Base-by-base conservation (phyloP, 2,888 invertebrate species). In the Tuta absoluta region DNA sequence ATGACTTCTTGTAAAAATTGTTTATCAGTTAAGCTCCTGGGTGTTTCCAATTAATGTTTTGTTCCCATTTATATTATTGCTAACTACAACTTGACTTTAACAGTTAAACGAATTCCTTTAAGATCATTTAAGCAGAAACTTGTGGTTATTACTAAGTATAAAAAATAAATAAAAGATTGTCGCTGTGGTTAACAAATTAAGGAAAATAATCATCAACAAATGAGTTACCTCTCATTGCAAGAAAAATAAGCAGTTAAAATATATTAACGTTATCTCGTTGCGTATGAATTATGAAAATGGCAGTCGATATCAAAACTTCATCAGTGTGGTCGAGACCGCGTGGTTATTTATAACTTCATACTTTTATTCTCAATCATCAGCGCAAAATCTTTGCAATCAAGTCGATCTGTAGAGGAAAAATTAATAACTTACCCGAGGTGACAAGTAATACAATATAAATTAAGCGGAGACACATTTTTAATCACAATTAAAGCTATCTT, bases 381-480 rank as follows among this genome's bases (percentile, higher is more conserved):
- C 12, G 17, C 17, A 56, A 58, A 60, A 60, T 60, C 10, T 21
- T 60, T 17, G 33, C 49, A 61, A 61, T 49, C 61, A 61, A 61
- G 49, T 49, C 61, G 17, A 61, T 41, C 23, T 23, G n/a, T 24
- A 11, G 49, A 48, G 41, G 45, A 38, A 58, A 23, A 60, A 60
- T 24, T 28, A 12, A 48, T 37, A 67, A 70, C 68, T 79, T 71
- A 82, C 81, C 80, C 45, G 77, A 71, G 64, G 65, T 71, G 21
- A 73, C 48, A 63, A 80, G 60, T 33, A 78, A 63, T 65, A 74
- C 63, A 10, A 74, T 67, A 68, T 66, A 74, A 70, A 78, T 64
- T 59, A 74, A 68, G 64, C 68, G 65, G 28, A 68, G 60, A 48
- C 72, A 71, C 80, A 82, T 78, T 62, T 68, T 72, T 65, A 65